These are phyloP conservation scores for Elymnias hypermnestra DNA, from an alignment of 1,140 invertebrate species.

Conservation along the genomic window DNA sequence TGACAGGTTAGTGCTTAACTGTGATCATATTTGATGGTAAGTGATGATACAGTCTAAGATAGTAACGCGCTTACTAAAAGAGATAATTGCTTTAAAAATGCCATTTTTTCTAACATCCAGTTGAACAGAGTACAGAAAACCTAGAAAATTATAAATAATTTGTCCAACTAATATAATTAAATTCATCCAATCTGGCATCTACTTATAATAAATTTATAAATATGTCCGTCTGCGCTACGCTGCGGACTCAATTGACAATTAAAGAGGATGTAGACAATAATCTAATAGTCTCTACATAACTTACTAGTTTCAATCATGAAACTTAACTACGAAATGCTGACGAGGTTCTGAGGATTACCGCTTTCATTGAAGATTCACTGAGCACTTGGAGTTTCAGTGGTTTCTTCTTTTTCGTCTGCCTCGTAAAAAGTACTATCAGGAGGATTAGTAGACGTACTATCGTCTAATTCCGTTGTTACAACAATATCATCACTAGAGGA, in stretches of 20 bases:
- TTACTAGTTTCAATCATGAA: constrained; percentile 68
- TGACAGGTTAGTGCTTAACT: too few species aligned
- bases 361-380: constrained; percentile 35
- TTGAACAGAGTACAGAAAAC: too few species aligned
- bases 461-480: constrained; percentile 20
- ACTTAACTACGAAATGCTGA: constrained; percentile 65
- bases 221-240: constrained; percentile 23
- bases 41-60: too few species aligned
- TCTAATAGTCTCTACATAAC: constrained; percentile 66
- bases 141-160: constrained; percentile 72
- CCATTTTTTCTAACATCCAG: too few species aligned
- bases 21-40: too few species aligned
- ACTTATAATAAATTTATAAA: constrained; percentile 40
- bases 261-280: constrained; percentile 40
- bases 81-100: too few species aligned
- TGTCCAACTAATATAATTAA: constrained; percentile 63
- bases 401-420: constrained; percentile 22
- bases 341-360: constrained; percentile 43
- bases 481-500: constrained; percentile 4
- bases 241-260: constrained; percentile 47
- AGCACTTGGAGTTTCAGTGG: constrained; percentile 24
- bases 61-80: too few species aligned
- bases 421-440: constrained; percentile 10
- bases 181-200: constrained; percentile 44
- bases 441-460: too few species aligned